Base-by-base conservation (phyloP, 2,888 invertebrate species). In the Microctonus brassicae region DNA sequence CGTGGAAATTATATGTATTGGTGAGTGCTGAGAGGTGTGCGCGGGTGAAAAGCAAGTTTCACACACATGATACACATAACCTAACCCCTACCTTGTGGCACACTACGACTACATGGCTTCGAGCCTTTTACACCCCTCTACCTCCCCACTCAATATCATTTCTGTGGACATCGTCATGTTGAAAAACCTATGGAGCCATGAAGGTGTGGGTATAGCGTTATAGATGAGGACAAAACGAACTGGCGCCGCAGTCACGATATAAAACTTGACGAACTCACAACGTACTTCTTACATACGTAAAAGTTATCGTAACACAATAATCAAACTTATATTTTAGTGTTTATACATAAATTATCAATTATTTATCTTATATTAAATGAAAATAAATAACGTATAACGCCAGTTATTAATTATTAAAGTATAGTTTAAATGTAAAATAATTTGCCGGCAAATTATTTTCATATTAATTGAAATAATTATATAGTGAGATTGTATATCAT, bases 201-300 rank as follows among this genome's bases (percentile, higher is more conserved):
- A n/a, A n/a, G n/a, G n/a, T n/a, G n/a, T n/a, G n/a, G n/a, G n/a
- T n/a, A n/a, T n/a, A n/a, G n/a, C n/a, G n/a, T n/a, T n/a, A n/a
- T n/a, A n/a, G n/a, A n/a, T n/a, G n/a, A n/a, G n/a, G n/a, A n/a
- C n/a, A n/a, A n/a, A 80, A 79, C 76, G 80, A 47, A 72, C 77
- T 67, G 68, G 17, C 63, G 74, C 73, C 78, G 73, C 79, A 85
- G 85, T 85, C 78, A 78, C 77, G 79, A 81, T 83, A 84, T 83
- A 84, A 84, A 84, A 80, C 82, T 80, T 81, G 78, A 72, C 69
- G 74, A 66, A 78, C 69, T 76, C 72, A 75, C 72, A 75, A 60
- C 69, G 67, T 63, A 52, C 47, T 69, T 70, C 22, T n/a, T n/a
- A n/a, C n/a, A n/a, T 60, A 70, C 70, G 72, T 29, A 76, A 24